A percentile compares a stretch with the other conserved stretches of the same genome.
phyloP scores from a whole-genome alignment of 2,113 vertebrate genomes.

The Pterocles orientalis region DNA sequence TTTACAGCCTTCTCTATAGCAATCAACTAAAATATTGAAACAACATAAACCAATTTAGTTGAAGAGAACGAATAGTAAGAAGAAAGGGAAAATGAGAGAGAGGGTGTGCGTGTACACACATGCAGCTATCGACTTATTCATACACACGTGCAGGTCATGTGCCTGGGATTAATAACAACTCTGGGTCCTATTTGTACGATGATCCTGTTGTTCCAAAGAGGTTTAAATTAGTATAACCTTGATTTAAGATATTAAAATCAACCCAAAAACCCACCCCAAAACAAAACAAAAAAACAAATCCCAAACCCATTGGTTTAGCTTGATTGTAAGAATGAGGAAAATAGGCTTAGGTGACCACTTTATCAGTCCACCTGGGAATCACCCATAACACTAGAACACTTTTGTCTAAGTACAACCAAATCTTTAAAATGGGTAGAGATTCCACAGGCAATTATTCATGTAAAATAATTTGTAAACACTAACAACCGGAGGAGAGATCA shows the following conservation, averaged over 20 bases:
- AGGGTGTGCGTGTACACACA: not conserved
- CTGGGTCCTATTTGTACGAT: not conserved
- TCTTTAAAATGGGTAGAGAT: not conserved
- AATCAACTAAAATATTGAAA: conserved; percentile 57
- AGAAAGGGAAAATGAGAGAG: not conserved
- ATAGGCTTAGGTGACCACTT: not conserved
- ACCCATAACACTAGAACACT: not conserved
- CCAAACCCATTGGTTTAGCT: not conserved
- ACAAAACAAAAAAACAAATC: too few relatives aligned
- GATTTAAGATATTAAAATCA: not conserved
- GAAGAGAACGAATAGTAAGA: conserved; percentile 6
- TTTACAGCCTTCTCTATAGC: conserved; percentile 9
- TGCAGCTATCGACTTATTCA: not conserved
- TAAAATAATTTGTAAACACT: not conserved
- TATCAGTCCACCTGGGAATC: not conserved
- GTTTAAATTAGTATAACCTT: not conserved
- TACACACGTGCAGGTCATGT: not conserved
- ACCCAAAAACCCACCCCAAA: not conserved
- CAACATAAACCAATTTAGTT: not conserved
- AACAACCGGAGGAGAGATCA: not conserved
- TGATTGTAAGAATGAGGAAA: not conserved
- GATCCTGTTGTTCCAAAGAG: not conserved
- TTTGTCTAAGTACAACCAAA: not conserved
- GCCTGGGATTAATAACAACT: not conserved
- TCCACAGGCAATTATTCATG: not conserved